Base-by-base conservation (phyloP, 2,797 vertebrate genomes). In the Huso huso region DNA sequence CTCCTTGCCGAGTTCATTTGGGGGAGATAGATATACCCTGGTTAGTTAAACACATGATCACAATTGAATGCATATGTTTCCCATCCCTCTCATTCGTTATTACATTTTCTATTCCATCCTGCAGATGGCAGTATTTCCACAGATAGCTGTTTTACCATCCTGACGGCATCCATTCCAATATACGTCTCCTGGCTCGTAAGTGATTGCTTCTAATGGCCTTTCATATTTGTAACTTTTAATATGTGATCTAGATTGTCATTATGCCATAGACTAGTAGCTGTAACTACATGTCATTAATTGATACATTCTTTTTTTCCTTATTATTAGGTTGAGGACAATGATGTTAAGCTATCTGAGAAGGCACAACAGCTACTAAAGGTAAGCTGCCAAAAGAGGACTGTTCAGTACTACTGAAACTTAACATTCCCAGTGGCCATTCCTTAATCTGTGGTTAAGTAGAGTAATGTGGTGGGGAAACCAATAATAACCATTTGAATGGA, bases 161-260 rank as follows among this genome's bases (percentile, higher is more conserved):
- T 99, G 76, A 98, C 96, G 0, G 87, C 92, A 0, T 87, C 81
- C 3, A 87, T 99, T 73, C 95, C 95, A 7, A 90, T 92, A 72
- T 92, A 93, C 0, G 80, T 89, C 37, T 95, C 91, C 78, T 99
- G 96, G 96, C 86, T 93, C 93, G 95, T 99, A 79, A 72, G 89
- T 76, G 18, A 50, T 10, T 53, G 8, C 12, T n/a, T 6, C 10
- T 68, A 6, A 37, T 37, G 37, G 37, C 37, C 37, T 37, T 37
- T 37, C 37, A 37, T 37, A 37, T 37, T 37, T 37, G 37, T 37
- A 5, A 37, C 37, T 37, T n/a, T n/a, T 37, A 37, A 37, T 37
- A 37, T 37, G 37, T 37, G 37, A 37, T 37, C 37, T 37, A 4
- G 37, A 37, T 49, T 63, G 11, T 65, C 9, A 59, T 10, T 15